A percentile compares a stretch with the other conserved stretches of the same genome.
These are phyloP conservation scores for Lerema accius DNA, from an alignment of 1,140 invertebrate species.

Conservation along the genomic window DNA sequence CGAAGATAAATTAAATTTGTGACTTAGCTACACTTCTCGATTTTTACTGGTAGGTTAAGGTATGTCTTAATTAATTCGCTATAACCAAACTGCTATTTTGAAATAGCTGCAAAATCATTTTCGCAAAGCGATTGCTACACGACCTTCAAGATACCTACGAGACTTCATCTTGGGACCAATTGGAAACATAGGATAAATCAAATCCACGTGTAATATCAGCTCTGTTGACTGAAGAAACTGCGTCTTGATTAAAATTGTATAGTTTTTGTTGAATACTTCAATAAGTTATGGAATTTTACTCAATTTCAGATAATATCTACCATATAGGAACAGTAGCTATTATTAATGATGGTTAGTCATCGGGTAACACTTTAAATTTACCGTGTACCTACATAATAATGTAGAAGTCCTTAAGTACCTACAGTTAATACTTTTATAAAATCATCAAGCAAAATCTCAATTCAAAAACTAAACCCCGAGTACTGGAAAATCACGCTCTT, in stretches of 20 bases:
- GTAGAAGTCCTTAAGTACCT: too few relatives aligned
- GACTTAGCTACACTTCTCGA: too few relatives aligned
- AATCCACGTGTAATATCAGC: not conserved
- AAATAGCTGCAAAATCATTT: slow-evolving; percentile 9
- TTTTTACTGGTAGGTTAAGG: not conserved
- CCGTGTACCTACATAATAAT: too few relatives aligned
- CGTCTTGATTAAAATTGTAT: not conserved
- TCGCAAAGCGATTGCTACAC: slow-evolving; percentile 2
- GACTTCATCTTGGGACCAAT: slow-evolving; percentile 2
- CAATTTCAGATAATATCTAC: not conserved
- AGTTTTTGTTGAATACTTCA: slow-evolving; percentile 12
- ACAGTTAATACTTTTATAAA: too few relatives aligned
- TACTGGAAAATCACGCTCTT: too few relatives aligned
- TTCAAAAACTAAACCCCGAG: too few relatives aligned
- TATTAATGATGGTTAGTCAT: not conserved
- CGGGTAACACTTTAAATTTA: too few relatives aligned
- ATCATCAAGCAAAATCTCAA: too few relatives aligned
- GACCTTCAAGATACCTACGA: slow-evolving; percentile 1
- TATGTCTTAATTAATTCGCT: not conserved
- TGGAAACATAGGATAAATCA: slow-evolving; percentile 5
- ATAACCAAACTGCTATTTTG: too few relatives aligned
- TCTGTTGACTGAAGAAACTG: not conserved
- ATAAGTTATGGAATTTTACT: slow-evolving; percentile 2
- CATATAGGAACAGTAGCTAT: not conserved
- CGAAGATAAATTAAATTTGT: too few relatives aligned